A percentile compares a stretch with the other conserved stretches of the same genome.
phyloP scores from a whole-genome alignment of 2,888 invertebrate genomes.

The Hirtodrosophila histrioides region DNA sequence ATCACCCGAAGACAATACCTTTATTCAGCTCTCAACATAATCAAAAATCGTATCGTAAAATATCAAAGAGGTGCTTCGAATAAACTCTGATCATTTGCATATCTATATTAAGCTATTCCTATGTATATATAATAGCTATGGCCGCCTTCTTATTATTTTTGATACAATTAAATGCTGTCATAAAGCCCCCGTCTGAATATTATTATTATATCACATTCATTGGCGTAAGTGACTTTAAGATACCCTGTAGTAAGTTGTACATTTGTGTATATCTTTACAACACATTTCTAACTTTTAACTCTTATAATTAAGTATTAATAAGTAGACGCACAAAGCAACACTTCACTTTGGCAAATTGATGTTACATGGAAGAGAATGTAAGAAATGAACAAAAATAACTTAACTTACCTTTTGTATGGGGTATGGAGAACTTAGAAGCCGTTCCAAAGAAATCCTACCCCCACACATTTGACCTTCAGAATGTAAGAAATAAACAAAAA shows the following conservation, averaged over 20 bases:
- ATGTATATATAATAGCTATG: neutral
- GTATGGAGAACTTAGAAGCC: too few relatives aligned
- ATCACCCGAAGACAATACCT: constrained; percentile 45
- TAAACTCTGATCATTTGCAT: constrained; percentile 50
- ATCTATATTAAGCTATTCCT: constrained; percentile 12
- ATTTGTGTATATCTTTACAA: too few relatives aligned
- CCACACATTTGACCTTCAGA: too few relatives aligned
- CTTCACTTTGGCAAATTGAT: too few relatives aligned
- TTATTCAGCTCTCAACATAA: constrained; percentile 29
- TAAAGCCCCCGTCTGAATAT: constrained; percentile 35
- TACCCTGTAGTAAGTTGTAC: neutral
- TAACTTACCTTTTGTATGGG: too few relatives aligned
- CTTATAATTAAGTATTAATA: too few relatives aligned
- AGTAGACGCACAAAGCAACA: too few relatives aligned
- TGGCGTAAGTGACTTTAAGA: constrained; percentile 11
- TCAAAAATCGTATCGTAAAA: constrained; percentile 25
- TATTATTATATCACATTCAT: constrained; percentile 27
- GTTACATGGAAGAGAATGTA: too few relatives aligned
- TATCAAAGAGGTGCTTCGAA: constrained; percentile 33
- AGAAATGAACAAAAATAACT: too few relatives aligned
- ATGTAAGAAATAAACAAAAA: too few relatives aligned
- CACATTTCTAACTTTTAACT: neutral
- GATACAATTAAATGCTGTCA: constrained; percentile 39
- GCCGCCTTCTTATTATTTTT: constrained; percentile 20
- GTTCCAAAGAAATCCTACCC: too few relatives aligned